These are phyloP conservation scores for Aethina tumida DNA, from an alignment of 1,140 invertebrate genomes.

Conservation along the genomic window DNA sequence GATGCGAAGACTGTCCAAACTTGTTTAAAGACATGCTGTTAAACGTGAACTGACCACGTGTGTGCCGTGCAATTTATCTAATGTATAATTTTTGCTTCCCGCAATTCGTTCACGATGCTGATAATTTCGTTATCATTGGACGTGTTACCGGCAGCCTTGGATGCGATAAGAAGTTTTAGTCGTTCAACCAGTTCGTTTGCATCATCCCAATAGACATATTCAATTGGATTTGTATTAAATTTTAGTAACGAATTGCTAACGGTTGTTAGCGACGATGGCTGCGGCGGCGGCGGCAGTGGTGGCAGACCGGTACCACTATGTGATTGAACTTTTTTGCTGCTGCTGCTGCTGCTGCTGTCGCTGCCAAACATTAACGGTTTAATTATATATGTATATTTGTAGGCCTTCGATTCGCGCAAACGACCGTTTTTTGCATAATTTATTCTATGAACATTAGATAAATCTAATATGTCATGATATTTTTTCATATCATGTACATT, in stretches of 20 bases:
- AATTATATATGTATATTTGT: constrained; percentile 19
- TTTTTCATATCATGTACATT: constrained; percentile 16
- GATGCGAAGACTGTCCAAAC: no score
- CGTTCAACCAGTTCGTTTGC: constrained; percentile 34
- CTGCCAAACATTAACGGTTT: constrained; percentile 10
- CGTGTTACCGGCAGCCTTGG: constrained; percentile 28
- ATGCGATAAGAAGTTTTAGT: constrained; percentile 29
- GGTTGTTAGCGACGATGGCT: not conserved
- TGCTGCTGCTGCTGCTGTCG: constrained; percentile 3
- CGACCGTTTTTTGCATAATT: constrained; percentile 14
- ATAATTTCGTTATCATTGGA: constrained; percentile 35
- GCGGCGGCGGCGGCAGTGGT: not conserved
- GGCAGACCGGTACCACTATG: constrained; percentile 1
- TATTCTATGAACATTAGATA: constrained; percentile 19
- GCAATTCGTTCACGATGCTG: constrained; percentile 33
- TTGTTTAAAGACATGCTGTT: no score
- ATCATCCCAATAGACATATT: constrained; percentile 35
- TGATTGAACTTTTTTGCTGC: constrained; percentile 7
- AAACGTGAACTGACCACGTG: no score
- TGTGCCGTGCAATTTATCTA: no score
- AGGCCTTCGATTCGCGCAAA: constrained; percentile 12
- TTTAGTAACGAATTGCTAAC: not conserved
- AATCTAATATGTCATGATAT: constrained; percentile 23
- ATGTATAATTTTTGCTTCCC: constrained; percentile 17
- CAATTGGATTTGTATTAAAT: constrained; percentile 13